Evolutionary conservation across 2,113 vertebrate genomes (phyloP).

Genomic region (Tachycineta bicolor): DNA sequence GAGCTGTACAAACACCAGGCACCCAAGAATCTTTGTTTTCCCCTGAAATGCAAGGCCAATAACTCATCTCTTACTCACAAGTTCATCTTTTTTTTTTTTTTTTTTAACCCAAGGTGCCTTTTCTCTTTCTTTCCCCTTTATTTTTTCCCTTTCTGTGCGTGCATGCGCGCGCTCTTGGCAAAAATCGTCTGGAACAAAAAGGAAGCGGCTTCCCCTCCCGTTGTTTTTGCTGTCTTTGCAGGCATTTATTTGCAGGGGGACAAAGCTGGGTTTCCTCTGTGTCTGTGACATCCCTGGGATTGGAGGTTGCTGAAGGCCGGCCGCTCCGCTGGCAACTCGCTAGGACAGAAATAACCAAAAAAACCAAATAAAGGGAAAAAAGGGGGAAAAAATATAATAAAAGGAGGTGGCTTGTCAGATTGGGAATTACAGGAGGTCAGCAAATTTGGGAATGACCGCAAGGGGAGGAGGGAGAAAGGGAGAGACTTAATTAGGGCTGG

Average conservation of each 20-base stretch:
- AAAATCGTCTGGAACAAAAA: conserved; percentile 39
- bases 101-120: conserved; percentile 6
- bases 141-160: fast-evolving
- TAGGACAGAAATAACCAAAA: conserved; percentile 43
- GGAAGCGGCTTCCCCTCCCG: conserved; percentile 55
- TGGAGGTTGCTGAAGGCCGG: conserved; percentile 16
- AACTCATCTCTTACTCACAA: conserved; percentile 54
- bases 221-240: conserved; percentile 56
- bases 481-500: conserved; percentile 32
- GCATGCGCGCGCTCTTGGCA: neutral
- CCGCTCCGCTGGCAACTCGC: neutral
- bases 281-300: conserved; percentile 2
- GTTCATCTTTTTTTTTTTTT: conserved; percentile 46
- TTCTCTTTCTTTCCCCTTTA: neutral
- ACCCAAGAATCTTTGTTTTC: conserved; percentile 13
- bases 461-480: conserved; percentile 25
- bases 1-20: neutral
- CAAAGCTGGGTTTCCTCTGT: conserved; percentile 43
- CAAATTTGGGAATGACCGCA: conserved; percentile 41
- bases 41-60: conserved; percentile 32
- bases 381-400: neutral
- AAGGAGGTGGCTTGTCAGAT: conserved; percentile 39
- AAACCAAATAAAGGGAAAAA: neutral
- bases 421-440: conserved; percentile 66
- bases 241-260: conserved; percentile 35